Evolutionary conservation across 2,797 vertebrate species (phyloP).

Genomic region (Phalloptychus januarius): DNA sequence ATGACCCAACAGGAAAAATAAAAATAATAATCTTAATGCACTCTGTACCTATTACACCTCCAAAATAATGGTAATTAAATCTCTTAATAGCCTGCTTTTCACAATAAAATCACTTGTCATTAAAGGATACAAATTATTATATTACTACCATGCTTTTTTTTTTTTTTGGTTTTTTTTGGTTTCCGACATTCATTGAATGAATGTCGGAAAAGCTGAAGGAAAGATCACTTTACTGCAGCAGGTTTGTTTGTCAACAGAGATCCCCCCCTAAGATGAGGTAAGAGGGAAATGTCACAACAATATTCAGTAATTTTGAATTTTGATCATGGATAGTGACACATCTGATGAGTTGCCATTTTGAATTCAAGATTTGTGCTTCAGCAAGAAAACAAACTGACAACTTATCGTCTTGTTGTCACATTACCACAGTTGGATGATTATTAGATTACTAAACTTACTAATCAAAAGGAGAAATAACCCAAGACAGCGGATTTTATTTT

Average conservation of each 20-base stretch:
- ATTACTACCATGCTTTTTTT: constrained; percentile 69
- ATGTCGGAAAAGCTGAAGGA: neutral
- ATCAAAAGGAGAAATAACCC: neutral
- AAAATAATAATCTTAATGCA: constrained; percentile 36
- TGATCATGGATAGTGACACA: neutral
- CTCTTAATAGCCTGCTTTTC: constrained; percentile 69
- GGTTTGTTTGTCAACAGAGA: neutral
- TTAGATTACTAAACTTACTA: neutral
- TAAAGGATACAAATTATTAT: constrained; percentile 49
- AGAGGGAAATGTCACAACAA: neutral
- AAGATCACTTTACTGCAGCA: neutral
- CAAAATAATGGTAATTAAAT: constrained; percentile 49
- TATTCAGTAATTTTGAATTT: neutral
- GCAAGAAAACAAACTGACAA: neutral
- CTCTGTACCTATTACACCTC: constrained; percentile 44
- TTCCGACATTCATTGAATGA: too few relatives aligned
- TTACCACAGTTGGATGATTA: neutral
- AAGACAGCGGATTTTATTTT: neutral
- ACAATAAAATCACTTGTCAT: constrained; percentile 61
- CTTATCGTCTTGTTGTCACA: neutral
- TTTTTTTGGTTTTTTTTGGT: constrained; percentile 31
- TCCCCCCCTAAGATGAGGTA: neutral
- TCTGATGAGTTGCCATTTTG: neutral
- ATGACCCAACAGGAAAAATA: constrained; percentile 34
- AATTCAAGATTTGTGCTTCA: neutral